Evolutionary conservation across 2,888 invertebrate genomes (phyloP), one percentile per base, ranked within the genome.

Genomic region (Chrysodeixis includens): DNA sequence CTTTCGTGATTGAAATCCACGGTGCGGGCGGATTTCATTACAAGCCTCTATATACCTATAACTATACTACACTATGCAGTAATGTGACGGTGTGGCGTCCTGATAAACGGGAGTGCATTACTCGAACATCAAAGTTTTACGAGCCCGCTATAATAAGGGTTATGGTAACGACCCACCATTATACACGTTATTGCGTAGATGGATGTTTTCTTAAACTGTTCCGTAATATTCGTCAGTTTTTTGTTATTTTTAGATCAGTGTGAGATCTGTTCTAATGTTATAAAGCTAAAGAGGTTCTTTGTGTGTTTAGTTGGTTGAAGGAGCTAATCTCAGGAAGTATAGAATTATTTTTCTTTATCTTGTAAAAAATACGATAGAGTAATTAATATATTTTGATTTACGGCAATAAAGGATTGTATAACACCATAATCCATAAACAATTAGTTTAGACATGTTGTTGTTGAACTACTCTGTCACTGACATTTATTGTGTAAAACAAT

Each of bases 21-120:
- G 26, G 61, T 56, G 59, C 62, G 49, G 30, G 49, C 49, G 20
- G 52, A 56, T 62, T 65, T 53, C 30, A 62, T 75, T 32, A 75
- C n/a, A 12, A 26, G 66, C 59, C 30, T 70, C 59, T 30, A 14
- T 30, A 18, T 35, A 44, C 30, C 54, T 30, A 30, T 30, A 12
- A n/a, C 26, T 6, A 26, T 26, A 26, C 26, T n/a, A 26, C 26
- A 26, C 26, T 26, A 26, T 26, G 9, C 9, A 4, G 32, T 46
- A 51, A 62, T 56, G 30, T 56, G 52, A 62, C 35, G 58, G 40
- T 52, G 51, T 60, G 55, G 55, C 20, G 20, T 32, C 18, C 72
- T 85, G 86, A 88, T 84, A 88, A 86, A 87, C 84, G 82, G 64
- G 73, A 80, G 71, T 82, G 83, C 85, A 85, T 88, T 86, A 86